Evolutionary conservation across 2,888 invertebrate species (phyloP).

Genomic region (Thera obeliscata): DNA sequence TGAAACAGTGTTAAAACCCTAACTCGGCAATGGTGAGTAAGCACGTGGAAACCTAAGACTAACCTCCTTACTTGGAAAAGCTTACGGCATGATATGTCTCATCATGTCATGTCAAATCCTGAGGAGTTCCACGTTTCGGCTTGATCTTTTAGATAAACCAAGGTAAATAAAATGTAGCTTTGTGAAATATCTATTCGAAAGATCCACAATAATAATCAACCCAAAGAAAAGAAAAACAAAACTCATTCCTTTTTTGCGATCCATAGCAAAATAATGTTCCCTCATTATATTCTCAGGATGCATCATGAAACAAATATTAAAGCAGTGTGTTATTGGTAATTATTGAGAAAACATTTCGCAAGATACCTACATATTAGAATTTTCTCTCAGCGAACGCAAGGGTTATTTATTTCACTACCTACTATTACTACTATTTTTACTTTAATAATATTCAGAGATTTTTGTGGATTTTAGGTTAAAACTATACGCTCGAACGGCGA

Average conservation of each 20-base stretch:
- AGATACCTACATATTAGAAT: background rate
- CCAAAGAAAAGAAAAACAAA: too few relatives aligned
- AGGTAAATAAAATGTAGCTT: too few relatives aligned
- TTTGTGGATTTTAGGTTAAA: too few relatives aligned
- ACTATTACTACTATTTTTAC: background rate
- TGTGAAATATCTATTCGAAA: too few relatives aligned
- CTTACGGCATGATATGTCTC: constrained; percentile 15
- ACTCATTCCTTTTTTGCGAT: too few relatives aligned
- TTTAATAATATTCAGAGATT: too few relatives aligned
- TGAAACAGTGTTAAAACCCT: constrained; percentile 13
- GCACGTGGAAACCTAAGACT: constrained; percentile 22
- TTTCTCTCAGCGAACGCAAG: background rate
- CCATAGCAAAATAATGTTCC: too few relatives aligned
- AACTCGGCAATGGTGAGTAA: constrained; percentile 20
- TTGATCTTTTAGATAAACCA: background rate
- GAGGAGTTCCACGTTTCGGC: background rate
- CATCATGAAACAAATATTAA: background rate
- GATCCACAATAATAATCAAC: too few relatives aligned
- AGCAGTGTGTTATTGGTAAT: background rate
- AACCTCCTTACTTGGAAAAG: constrained; percentile 25
- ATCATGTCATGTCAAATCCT: constrained; percentile 18
- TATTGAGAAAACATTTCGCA: background rate
- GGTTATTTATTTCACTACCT: background rate
- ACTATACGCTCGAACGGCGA: too few relatives aligned
- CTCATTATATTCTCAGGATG: background rate